These are phyloP conservation scores for Lophura nycthemera DNA, from an alignment of 2,113 vertebrate species.

Conservation along the genomic window DNA sequence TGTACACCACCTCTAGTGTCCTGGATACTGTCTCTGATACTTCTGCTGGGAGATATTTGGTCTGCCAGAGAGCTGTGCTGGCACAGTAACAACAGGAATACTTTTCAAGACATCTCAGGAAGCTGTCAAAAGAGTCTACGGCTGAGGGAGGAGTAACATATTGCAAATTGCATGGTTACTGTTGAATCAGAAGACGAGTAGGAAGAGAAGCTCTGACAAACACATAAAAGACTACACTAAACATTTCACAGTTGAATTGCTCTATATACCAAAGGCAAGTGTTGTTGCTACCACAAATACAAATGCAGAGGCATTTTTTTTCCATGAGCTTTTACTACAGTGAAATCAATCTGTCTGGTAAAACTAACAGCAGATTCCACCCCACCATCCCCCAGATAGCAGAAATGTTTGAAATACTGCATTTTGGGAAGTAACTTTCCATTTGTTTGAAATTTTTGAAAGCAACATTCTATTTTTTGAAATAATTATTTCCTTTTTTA, in stretches of 20 bases:
- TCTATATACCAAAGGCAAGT: not conserved
- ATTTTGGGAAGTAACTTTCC: slow-evolving; percentile 20
- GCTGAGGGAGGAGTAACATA: not conserved
- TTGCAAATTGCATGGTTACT: not conserved
- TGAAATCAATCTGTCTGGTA: not conserved
- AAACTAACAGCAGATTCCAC: not conserved
- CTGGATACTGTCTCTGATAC: not conserved
- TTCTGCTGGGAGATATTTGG: not conserved
- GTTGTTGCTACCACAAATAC: slow-evolving; percentile 9
- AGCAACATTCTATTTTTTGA: slow-evolving; percentile 14
- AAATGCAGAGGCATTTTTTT: not conserved
- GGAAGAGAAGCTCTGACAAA: slow-evolving; percentile 10
- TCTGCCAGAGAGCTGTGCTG: not conserved
- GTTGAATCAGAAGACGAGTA: not conserved
- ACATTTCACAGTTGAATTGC: slow-evolving; percentile 24
- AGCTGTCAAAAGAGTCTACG: not conserved
- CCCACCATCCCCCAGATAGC: not conserved
- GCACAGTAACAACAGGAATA: not conserved
- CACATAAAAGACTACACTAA: slow-evolving; percentile 1
- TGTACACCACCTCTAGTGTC: not conserved
- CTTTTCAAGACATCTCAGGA: slow-evolving; percentile 7
- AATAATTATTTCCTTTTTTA: not conserved
- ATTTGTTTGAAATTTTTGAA: slow-evolving; percentile 37
- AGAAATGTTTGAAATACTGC: slow-evolving; percentile 27
- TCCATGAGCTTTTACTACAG: not conserved